Conservation (phyloP, 2,113 vertebrate genomes). For the Ailuropoda melanoleuca region DNA sequence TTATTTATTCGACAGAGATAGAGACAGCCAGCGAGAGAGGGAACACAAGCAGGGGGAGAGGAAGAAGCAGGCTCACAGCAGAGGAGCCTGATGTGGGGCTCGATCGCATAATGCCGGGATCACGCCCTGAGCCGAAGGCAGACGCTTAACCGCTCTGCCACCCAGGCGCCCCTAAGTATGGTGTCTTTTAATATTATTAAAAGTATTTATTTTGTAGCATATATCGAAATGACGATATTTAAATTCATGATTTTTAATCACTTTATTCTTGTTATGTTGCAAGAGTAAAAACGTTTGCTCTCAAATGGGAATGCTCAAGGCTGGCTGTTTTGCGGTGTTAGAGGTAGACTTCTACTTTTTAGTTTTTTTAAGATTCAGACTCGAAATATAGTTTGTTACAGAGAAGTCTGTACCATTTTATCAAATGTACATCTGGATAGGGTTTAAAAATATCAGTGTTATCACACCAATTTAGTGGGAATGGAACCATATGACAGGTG, state of each 20-base stretch:
- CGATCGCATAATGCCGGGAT: too few species aligned
- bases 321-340: background rate
- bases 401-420: background rate
- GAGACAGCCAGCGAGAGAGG: too few species aligned
- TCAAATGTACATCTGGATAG: slow-evolving; percentile 21
- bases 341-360: background rate
- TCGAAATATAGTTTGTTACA: slow-evolving; percentile 42
- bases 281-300: slow-evolving; percentile 18
- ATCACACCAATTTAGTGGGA: background rate
- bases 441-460: background rate
- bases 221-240: slow-evolving; percentile 51
- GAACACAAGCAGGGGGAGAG: too few species aligned
- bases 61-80: too few species aligned
- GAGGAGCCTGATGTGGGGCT: too few species aligned
- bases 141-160: too few species aligned
- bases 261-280: background rate
- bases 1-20: too few species aligned
- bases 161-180: too few species aligned
- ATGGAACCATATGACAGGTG: background rate
- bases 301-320: background rate
- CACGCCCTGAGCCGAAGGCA: too few species aligned
- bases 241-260: slow-evolving; percentile 13
- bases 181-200: background rate
- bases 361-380: background rate
- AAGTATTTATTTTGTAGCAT: background rate